Conservation (phyloP, 2,888 invertebrate genomes). For the Asteroscopus sphinx region DNA sequence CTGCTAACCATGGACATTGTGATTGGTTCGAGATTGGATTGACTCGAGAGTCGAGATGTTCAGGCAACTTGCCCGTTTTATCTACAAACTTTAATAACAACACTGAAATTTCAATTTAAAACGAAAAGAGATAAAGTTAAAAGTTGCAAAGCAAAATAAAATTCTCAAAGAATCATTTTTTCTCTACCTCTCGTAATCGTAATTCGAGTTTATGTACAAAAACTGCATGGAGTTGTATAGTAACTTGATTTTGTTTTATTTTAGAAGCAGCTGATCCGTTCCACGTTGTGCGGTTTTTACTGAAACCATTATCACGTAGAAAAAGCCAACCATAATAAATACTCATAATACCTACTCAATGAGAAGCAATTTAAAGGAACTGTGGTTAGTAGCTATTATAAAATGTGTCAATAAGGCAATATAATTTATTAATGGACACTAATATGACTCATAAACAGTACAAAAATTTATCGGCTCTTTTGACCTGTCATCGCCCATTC, state of each 20-base stretch:
- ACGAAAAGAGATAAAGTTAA: slow-evolving; percentile 7
- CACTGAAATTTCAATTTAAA: slow-evolving; percentile 10
- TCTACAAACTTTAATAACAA: slow-evolving; percentile 13
- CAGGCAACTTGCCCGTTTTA: slow-evolving; percentile 10
- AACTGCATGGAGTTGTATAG: slow-evolving; percentile 10
- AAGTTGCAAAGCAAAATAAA: slow-evolving; percentile 6
- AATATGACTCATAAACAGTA: slow-evolving; percentile 39
- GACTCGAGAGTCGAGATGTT: slow-evolving; percentile 24
- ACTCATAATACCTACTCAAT: slow-evolving; percentile 8
- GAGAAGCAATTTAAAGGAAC: slow-evolving; percentile 10
- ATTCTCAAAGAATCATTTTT: slow-evolving; percentile 17
- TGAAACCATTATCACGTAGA: slow-evolving; percentile 8
- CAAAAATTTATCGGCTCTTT: slow-evolving; percentile 28
- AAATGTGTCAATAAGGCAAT: slow-evolving; percentile 17
- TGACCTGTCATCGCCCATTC: slow-evolving; percentile 41
- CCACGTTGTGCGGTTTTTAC: slow-evolving; percentile 19
- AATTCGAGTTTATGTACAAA: slow-evolving; percentile 35
- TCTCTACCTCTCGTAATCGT: slow-evolving; percentile 19
- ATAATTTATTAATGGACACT: slow-evolving; percentile 19
- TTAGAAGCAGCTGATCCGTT: slow-evolving; percentile 35
- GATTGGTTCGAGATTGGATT: too few relatives aligned
- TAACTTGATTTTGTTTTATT: slow-evolving; percentile 29
- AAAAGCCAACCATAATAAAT: too few relatives aligned
- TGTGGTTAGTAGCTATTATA: slow-evolving; percentile 15
- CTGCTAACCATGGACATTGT: slow-evolving; percentile 35